Evolutionary conservation across 2,113 vertebrate genomes (phyloP).

Genomic region (Nesospiza acunhae): DNA sequence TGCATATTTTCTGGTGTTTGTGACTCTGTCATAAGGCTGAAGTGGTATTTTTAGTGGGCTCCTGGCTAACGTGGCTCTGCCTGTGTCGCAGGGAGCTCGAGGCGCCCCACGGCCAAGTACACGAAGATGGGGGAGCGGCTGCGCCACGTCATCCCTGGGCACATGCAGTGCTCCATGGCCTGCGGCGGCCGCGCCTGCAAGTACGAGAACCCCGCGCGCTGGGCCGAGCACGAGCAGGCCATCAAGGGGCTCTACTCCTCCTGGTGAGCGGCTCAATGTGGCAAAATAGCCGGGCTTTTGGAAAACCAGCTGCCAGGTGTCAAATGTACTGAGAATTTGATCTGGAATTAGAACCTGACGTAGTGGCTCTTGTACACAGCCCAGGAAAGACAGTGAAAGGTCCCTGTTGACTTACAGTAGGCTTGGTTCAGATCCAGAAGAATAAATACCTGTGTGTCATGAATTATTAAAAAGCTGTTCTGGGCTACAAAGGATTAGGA

Average conservation of each 20-base stretch:
- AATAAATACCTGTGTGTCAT: not conserved
- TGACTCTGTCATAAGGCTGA: fast-evolving
- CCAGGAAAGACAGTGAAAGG: not conserved
- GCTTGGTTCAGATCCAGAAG: not conserved
- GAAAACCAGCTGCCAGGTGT: not conserved
- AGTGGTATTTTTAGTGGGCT: fast-evolving
- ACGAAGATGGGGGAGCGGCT: slow-evolving; percentile 94
- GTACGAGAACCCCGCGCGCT: slow-evolving; percentile 93
- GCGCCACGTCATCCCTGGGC: slow-evolving; percentile 91
- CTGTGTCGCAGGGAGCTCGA: slow-evolving; percentile 72
- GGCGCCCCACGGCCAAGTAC: slow-evolving; percentile 91
- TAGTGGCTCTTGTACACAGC: not conserved
- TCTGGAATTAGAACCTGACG: not conserved
- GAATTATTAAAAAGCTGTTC: not conserved
- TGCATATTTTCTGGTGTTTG: not conserved
- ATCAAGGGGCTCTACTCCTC: slow-evolving; percentile 93
- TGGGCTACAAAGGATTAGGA: not conserved
- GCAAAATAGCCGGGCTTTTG: not conserved
- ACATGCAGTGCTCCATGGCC: slow-evolving; percentile 95
- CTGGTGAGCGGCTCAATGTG: slow-evolving; percentile 76
- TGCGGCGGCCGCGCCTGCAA: slow-evolving; percentile 95
- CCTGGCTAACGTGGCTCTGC: not conserved
- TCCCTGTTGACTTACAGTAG: not conserved
- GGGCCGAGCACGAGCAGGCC: slow-evolving; percentile 91
- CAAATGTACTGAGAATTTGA: not conserved